Conservation (phyloP, 1,140 invertebrate species). For the Drosophila pachea region DNA sequence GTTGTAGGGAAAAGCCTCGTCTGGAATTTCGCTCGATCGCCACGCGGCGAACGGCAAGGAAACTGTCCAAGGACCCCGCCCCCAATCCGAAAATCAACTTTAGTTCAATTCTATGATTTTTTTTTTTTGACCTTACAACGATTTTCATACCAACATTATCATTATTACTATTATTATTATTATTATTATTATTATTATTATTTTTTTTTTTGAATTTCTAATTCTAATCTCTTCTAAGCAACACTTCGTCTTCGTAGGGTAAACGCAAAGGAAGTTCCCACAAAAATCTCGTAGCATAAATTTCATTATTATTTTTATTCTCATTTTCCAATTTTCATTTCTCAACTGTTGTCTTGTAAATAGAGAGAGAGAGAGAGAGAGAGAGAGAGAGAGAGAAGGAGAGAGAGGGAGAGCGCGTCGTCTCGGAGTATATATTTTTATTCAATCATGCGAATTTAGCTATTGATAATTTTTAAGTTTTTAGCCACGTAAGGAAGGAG, state of each 20-base stretch:
- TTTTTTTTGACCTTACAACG: background rate
- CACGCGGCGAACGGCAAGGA: slow-evolving; percentile 34
- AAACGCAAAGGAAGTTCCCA: slow-evolving; percentile 10
- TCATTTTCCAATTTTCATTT: slow-evolving; percentile 13
- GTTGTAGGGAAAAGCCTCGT: background rate
- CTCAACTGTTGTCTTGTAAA: slow-evolving; percentile 18
- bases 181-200: slow-evolving; percentile 32
- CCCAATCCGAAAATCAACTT: slow-evolving; percentile 11
- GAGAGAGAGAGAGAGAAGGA: too few species aligned
- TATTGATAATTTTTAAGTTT: slow-evolving; percentile 70
- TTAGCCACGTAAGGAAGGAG: slow-evolving; percentile 59
- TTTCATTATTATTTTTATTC: slow-evolving; percentile 1
- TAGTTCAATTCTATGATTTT: slow-evolving; percentile 56
- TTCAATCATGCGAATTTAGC: slow-evolving; percentile 68
- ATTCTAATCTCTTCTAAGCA: slow-evolving; percentile 2
- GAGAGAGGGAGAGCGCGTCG: too few species aligned
- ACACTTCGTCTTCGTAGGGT: slow-evolving; percentile 35
- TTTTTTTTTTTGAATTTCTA: too few species aligned
- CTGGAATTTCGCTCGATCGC: slow-evolving; percentile 39
- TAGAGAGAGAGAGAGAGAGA: slow-evolving; percentile 1
- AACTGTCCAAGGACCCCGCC: slow-evolving; percentile 5
- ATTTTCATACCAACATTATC: slow-evolving; percentile 5
- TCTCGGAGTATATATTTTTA: slow-evolving; percentile 21
- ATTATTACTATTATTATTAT: slow-evolving; percentile 18
- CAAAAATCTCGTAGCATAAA: slow-evolving; percentile 9